These are phyloP conservation scores for Dryobota labecula DNA, from an alignment of 2,888 invertebrate genomes.

Conservation along the genomic window DNA sequence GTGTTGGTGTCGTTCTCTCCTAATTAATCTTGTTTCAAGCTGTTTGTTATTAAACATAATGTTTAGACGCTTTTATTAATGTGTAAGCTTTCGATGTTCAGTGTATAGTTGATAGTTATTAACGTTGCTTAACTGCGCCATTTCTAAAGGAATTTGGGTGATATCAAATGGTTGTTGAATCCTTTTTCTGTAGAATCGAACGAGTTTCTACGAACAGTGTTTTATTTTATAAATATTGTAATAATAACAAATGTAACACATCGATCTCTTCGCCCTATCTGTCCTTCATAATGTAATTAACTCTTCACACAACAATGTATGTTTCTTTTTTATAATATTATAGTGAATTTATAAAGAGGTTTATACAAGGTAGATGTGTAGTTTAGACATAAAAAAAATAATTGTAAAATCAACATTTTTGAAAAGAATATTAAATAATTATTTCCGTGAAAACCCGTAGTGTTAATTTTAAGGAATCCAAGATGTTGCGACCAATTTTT, in stretches of 20 bases:
- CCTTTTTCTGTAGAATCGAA: constrained; percentile 47
- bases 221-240: constrained; percentile 42
- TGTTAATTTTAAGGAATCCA: constrained; percentile 83
- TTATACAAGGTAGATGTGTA: constrained; percentile 90
- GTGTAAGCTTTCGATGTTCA: constrained; percentile 87
- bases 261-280: constrained; percentile 64
- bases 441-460: constrained; percentile 80
- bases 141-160: constrained; percentile 88
- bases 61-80: constrained; percentile 76
- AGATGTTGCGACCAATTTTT: constrained; percentile 85
- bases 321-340: constrained; percentile 72
- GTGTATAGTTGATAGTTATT: constrained; percentile 78
- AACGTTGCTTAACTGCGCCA: constrained; percentile 82
- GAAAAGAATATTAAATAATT: constrained; percentile 72
- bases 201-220: constrained; percentile 35
- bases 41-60: constrained; percentile 68
- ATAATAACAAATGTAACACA: constrained; percentile 55
- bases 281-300: constrained; percentile 61
- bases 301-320: constrained; percentile 64
- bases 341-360: constrained; percentile 89
- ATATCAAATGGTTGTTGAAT: constrained; percentile 84
- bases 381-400: constrained; percentile 81
- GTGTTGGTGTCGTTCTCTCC: constrained; percentile 87
- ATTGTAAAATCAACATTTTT: constrained; percentile 80
- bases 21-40: constrained; percentile 75